Conservation (phyloP, 92 coral and sea anemone species). For the Zoanthus sociatus region DNA sequence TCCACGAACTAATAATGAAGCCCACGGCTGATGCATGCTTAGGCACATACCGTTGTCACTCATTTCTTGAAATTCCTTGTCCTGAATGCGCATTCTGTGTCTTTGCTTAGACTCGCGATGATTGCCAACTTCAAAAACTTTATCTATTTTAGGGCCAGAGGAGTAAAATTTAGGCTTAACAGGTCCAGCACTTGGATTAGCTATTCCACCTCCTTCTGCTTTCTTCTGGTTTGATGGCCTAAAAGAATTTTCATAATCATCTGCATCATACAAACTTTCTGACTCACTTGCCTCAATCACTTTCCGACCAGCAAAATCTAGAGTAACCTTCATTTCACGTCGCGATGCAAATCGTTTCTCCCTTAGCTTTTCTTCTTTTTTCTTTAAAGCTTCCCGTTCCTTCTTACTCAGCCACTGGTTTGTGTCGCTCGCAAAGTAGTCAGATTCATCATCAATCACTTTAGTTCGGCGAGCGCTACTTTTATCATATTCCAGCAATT, state of each 20-base stretch:
- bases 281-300: conserved; percentile 75
- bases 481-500: conserved; percentile 89
- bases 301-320: conserved; percentile 96
- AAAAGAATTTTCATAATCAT: conserved; percentile 42
- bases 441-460: conserved; percentile 98
- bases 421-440: conserved; percentile 92
- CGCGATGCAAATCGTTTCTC: conserved; percentile 85
- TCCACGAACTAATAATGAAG: conserved; percentile 90
- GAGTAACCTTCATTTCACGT: conserved; percentile 85
- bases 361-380: conserved; percentile 81
- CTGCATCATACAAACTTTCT: conserved; percentile 62
- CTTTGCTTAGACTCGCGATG: conserved; percentile 44
- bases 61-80: conserved; percentile 97
- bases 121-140: conserved; percentile 3
- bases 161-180: conserved; percentile 64
- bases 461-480: conserved; percentile 94
- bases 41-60: conserved; percentile 89
- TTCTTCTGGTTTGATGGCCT: conserved; percentile 47
- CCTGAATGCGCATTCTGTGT: conserved; percentile 80
- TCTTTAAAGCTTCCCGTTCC: conserved; percentile 75
- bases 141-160: conserved; percentile 35
- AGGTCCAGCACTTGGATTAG: conserved; percentile 57
- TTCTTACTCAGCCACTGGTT: conserved; percentile 84
- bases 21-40: conserved; percentile 99
- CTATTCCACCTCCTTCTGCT: conserved; percentile 29